Conservation (phyloP, 2,113 vertebrate species). For the Odontophorus gujanensis region DNA sequence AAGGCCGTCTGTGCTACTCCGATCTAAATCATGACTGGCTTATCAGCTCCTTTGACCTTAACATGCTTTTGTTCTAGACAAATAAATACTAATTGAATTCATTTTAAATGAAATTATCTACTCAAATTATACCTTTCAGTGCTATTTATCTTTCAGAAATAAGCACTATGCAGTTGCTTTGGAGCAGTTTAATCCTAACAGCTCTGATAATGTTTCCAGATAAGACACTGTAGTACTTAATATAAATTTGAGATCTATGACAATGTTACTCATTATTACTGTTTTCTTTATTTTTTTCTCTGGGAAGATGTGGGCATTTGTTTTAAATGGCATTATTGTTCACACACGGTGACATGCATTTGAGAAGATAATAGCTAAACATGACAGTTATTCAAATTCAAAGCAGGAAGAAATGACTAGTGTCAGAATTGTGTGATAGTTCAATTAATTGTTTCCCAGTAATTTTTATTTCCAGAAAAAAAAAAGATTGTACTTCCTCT, state of each 20-base stretch:
- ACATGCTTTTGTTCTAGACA: background rate
- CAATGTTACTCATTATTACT: background rate
- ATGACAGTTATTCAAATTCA: background rate
- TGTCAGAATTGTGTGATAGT: background rate
- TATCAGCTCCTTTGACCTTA: background rate
- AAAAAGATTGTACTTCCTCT: background rate
- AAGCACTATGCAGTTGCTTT: background rate
- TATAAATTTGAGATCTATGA: background rate
- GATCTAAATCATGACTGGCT: background rate
- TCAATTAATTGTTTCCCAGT: background rate
- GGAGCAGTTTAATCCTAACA: background rate
- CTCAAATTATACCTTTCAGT: background rate
- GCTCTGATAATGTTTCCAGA: background rate
- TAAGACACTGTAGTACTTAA: background rate
- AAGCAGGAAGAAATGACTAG: background rate
- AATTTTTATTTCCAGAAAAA: background rate
- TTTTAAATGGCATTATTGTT: conserved; percentile 11
- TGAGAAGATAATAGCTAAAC: background rate
- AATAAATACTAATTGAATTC: background rate
- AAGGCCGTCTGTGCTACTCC: background rate
- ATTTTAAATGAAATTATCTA: background rate
- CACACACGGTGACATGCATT: background rate
- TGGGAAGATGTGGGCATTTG: background rate
- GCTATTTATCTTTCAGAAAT: background rate
- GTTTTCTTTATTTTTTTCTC: background rate